Conservation (phyloP, 2,113 vertebrate species). For the Tragelaphus strepsiceros region DNA sequence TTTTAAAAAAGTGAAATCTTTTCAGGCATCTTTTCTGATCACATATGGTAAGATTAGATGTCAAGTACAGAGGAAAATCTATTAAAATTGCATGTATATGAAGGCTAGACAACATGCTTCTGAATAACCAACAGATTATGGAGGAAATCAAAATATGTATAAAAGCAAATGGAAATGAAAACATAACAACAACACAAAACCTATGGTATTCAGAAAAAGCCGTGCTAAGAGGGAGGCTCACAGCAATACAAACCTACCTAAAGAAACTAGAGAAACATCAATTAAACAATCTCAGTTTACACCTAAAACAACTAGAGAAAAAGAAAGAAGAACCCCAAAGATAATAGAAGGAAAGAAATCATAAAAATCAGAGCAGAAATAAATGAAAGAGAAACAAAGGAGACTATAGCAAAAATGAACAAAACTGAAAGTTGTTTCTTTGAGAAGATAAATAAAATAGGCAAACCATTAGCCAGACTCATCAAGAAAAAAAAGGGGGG, state of each 20-base stretch:
- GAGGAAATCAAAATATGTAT: background rate
- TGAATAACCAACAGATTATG: background rate
- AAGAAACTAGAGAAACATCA: background rate
- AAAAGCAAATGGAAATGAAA: background rate
- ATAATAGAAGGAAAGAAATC: background rate
- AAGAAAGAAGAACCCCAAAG: background rate
- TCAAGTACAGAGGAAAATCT: background rate
- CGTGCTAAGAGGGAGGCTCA: background rate
- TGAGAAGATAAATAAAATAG: background rate
- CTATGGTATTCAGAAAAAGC: background rate
- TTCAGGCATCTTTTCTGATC: background rate
- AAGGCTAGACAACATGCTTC: background rate
- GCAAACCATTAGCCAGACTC: background rate
- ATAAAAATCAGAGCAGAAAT: background rate
- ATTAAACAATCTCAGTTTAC: background rate
- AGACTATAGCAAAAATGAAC: background rate
- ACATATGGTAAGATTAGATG: background rate
- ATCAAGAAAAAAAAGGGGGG: background rate
- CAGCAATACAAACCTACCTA: background rate
- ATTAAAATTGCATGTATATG: background rate
- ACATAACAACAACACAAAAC: background rate
- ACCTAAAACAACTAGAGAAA: background rate
- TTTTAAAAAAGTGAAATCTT: background rate
- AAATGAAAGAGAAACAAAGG: background rate
- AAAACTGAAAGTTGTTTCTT: background rate